These are phyloP conservation scores for Panorpa germanica DNA, from an alignment of 2,888 invertebrate species.

Conservation along the genomic window DNA sequence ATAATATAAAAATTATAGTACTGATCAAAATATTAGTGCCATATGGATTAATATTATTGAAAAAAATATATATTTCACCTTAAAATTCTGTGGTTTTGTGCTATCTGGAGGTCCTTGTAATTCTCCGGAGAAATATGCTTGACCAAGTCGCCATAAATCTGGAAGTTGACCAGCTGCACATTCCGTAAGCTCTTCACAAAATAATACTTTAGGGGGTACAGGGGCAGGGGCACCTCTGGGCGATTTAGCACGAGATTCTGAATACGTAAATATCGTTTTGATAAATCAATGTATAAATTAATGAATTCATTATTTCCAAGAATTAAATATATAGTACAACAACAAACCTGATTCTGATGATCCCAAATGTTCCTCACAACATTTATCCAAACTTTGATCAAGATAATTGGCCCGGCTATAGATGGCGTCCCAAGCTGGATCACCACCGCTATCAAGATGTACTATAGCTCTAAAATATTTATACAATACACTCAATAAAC, in stretches of 20 bases:
- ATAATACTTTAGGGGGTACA: conserved; percentile 49
- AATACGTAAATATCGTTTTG: conserved; percentile 14
- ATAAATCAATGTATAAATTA: no score
- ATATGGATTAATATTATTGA: conserved; percentile 5
- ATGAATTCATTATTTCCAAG: no score
- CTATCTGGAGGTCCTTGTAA: conserved; percentile 53
- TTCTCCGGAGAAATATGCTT: conserved; percentile 84
- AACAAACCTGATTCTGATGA: no score
- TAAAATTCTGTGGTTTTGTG: conserved; percentile 57
- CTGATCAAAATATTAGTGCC: neutral
- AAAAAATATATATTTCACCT: conserved; percentile 27
- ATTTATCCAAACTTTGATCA: no score
- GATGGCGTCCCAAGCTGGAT: conserved; percentile 95
- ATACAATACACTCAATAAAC: neutral
- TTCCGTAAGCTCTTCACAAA: conserved; percentile 62
- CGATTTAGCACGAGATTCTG: conserved; percentile 17
- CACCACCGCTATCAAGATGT: conserved; percentile 29
- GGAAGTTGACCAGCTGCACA: conserved; percentile 61
- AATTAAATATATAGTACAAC: no score
- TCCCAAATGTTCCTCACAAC: no score
- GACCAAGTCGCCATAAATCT: conserved; percentile 89
- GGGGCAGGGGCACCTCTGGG: no score
- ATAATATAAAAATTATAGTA: conserved; percentile 5
- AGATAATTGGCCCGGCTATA: conserved; percentile 67
- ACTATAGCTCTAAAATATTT: neutral